Conservation (phyloP, 1,140 invertebrate species). For the Notospermus geniculatus region DNA sequence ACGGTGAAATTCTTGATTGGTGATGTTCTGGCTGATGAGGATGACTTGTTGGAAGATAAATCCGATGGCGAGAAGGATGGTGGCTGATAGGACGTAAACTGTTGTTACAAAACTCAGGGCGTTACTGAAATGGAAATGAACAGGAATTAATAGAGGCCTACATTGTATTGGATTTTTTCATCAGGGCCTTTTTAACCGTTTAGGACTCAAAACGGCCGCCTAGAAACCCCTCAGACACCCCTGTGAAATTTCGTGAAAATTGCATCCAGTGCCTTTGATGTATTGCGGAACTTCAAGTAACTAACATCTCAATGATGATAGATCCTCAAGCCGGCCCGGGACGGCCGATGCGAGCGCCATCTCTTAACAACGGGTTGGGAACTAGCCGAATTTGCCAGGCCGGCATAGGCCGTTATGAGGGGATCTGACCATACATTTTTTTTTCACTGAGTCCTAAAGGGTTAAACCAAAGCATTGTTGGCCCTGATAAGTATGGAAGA, state of each 20-base stretch:
- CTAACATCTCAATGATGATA: too few relatives aligned
- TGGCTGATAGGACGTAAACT: constrained; percentile 28
- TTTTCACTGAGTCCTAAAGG: too few relatives aligned
- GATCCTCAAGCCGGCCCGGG: too few relatives aligned
- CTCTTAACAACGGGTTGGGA: neutral
- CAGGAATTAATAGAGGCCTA: neutral
- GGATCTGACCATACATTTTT: too few relatives aligned
- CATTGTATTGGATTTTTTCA: neutral
- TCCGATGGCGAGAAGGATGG: constrained; percentile 25
- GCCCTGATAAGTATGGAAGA: too few relatives aligned
- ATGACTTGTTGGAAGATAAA: constrained; percentile 39
- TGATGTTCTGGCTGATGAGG: constrained; percentile 48
- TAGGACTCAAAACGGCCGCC: too few relatives aligned
- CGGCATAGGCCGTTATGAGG: too few relatives aligned
- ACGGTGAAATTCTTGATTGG: constrained; percentile 42
- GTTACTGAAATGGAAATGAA: constrained; percentile 28
- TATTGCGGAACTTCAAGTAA: too few relatives aligned
- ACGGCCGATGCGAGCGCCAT: neutral
- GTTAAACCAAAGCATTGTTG: too few relatives aligned
- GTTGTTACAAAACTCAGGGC: constrained; percentile 38
- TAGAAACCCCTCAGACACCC: too few relatives aligned
- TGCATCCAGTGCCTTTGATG: neutral
- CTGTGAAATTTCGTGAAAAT: neutral
- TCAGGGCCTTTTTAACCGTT: too few relatives aligned
- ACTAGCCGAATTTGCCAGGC: too few relatives aligned